phyloP scores from a whole-genome alignment of 2,113 vertebrate species.

The Crotophaga sulcirostris region DNA sequence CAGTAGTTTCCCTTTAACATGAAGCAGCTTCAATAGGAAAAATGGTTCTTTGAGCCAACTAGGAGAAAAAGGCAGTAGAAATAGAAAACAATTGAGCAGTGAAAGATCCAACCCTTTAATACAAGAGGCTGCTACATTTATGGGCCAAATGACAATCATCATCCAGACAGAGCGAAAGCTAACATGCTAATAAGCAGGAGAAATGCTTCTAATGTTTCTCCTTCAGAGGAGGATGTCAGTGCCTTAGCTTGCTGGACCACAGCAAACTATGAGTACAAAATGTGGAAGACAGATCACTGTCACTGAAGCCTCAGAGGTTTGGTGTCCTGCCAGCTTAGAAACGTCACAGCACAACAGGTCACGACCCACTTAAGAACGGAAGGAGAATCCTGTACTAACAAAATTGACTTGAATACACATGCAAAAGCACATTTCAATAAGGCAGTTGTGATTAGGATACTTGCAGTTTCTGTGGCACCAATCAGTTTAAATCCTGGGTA shows the following conservation, averaged over 20 bases:
- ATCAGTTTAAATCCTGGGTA: not conserved
- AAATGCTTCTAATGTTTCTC: not conserved
- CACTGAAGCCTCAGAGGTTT: not conserved
- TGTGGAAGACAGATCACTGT: not conserved
- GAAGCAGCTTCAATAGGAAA: not conserved
- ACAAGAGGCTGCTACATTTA: not conserved
- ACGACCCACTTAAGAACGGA: not conserved
- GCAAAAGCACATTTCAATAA: not conserved
- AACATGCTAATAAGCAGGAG: not conserved
- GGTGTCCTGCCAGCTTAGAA: not conserved
- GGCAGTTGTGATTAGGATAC: not conserved
- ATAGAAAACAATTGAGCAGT: not conserved
- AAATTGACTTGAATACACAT: not conserved
- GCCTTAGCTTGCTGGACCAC: not conserved
- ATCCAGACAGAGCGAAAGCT: not conserved
- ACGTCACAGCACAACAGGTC: not conserved
- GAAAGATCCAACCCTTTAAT: not conserved
- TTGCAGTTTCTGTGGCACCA: not conserved
- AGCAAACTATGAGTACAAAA: not conserved
- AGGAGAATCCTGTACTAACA: not conserved
- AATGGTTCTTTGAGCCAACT: not conserved
- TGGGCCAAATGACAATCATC: not conserved
- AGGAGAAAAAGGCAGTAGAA: not conserved
- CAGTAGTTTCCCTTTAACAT: not conserved
- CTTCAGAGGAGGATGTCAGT: not conserved